phyloP scores from a whole-genome alignment of 2,113 vertebrate species.

The Campylomormyrus numenius region DNA sequence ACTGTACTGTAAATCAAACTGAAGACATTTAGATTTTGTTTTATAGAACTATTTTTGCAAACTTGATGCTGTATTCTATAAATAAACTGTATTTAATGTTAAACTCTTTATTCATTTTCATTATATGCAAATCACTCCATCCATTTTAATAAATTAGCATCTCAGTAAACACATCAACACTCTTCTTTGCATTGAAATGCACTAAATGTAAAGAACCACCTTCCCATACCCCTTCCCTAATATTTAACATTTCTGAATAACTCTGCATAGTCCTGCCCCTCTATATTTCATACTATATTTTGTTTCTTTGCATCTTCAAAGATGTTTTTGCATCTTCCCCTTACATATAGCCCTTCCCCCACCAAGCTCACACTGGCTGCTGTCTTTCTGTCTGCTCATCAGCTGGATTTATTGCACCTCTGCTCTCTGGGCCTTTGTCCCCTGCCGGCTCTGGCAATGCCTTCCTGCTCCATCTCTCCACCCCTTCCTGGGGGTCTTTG shows the following conservation, averaged over 20 bases:
- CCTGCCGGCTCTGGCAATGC: neutral
- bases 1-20: slow-evolving; percentile 41
- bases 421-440: slow-evolving; percentile 11
- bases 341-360: neutral
- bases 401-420: slow-evolving; percentile 10
- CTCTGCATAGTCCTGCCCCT: neutral
- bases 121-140: neutral
- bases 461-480: neutral
- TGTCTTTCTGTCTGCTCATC: neutral
- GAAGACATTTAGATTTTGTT: slow-evolving; percentile 51
- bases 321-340: neutral
- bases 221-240: neutral
- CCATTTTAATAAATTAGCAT: neutral
- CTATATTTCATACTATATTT: neutral
- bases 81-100: slow-evolving; percentile 52
- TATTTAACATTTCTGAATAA: neutral
- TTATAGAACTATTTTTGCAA: slow-evolving; percentile 61
- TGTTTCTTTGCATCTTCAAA: neutral
- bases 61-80: slow-evolving; percentile 51
- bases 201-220: neutral
- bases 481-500: slow-evolving; percentile 6
- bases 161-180: neutral
- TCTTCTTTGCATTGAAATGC: neutral
- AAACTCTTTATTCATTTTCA: slow-evolving; percentile 12
- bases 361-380: neutral